Percentiles rank a stretch among this genome's conserved stretches.
Evolutionary conservation across 2,888 invertebrate species (phyloP).

Genomic region (Pycnomerus fuliginosus): DNA sequence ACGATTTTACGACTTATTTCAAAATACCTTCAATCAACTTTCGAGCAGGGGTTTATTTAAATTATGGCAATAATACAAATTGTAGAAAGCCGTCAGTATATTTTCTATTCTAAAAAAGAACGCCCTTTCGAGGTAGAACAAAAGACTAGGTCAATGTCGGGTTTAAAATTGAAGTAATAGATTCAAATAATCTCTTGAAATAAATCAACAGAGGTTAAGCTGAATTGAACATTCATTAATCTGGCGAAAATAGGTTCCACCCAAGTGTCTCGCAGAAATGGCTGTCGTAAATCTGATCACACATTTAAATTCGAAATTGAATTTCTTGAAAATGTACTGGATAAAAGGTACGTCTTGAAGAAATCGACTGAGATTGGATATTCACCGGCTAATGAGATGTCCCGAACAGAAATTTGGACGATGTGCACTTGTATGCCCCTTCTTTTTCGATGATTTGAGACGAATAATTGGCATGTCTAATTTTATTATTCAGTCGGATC

Average conservation of each 20-base stretch:
- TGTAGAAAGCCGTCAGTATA: too few species aligned
- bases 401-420: conserved; percentile 33
- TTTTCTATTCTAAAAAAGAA: too few species aligned
- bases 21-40: too few species aligned
- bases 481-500: too few species aligned
- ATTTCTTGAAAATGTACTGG: conserved; percentile 29
- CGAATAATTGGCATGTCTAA: too few species aligned
- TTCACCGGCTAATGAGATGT: conserved; percentile 42
- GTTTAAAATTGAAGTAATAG: conserved; percentile 18
- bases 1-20: too few species aligned
- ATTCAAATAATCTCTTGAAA: conserved; percentile 20
- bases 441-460: too few species aligned
- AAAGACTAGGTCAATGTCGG: conserved; percentile 23
- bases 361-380: conserved; percentile 41
- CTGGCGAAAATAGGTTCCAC: conserved; percentile 32
- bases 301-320: conserved; percentile 42
- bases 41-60: too few species aligned
- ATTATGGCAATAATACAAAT: too few species aligned
- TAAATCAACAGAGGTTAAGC: conserved; percentile 24
- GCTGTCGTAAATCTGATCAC: conserved; percentile 41
- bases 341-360: conserved; percentile 26
- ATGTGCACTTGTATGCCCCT: conserved; percentile 27
- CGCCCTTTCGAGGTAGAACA: too few species aligned
- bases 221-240: conserved; percentile 26
- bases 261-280: conserved; percentile 37